A percentile compares a stretch with the other conserved stretches of the same genome.
phyloP scores from a whole-genome alignment of 2,888 invertebrate species.

The Amiota communis region DNA sequence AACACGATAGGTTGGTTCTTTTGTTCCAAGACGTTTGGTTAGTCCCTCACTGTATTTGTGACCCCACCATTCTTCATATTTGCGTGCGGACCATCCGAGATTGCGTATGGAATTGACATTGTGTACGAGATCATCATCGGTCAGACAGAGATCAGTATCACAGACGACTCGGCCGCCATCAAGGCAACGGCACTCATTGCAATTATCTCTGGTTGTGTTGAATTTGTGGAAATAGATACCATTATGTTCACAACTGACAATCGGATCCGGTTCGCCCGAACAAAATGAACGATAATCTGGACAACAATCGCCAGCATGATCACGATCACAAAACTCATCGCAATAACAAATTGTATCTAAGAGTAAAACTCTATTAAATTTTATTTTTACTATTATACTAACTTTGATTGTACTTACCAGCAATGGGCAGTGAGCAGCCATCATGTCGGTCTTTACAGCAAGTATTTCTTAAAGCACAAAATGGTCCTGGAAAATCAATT shows the following conservation, averaged over 20 bases:
- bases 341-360: conserved; percentile 92
- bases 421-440: conserved; percentile 85
- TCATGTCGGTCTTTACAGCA: conserved; percentile 88
- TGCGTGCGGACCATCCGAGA: conserved; percentile 85
- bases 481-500: conserved; percentile 70
- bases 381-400: neutral
- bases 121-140: conserved; percentile 80
- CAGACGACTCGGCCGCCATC: conserved; percentile 75
- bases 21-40: conserved; percentile 80
- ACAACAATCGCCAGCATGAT: conserved; percentile 86
- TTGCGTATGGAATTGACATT: conserved; percentile 77
- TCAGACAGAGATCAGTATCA: conserved; percentile 82
- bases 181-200: conserved; percentile 81
- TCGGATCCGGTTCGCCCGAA: conserved; percentile 72
- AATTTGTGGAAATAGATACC: conserved; percentile 75
- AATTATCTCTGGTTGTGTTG: conserved; percentile 77
- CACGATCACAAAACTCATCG: conserved; percentile 91
- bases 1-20: conserved; percentile 71
- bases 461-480: conserved; percentile 65
- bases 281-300: conserved; percentile 91
- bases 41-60: conserved; percentile 87
- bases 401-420: conserved; percentile 74
- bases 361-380: neutral
- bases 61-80: conserved; percentile 89
- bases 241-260: conserved; percentile 74